Conservation (phyloP, 2,113 vertebrate species). For the Murina feae region DNA sequence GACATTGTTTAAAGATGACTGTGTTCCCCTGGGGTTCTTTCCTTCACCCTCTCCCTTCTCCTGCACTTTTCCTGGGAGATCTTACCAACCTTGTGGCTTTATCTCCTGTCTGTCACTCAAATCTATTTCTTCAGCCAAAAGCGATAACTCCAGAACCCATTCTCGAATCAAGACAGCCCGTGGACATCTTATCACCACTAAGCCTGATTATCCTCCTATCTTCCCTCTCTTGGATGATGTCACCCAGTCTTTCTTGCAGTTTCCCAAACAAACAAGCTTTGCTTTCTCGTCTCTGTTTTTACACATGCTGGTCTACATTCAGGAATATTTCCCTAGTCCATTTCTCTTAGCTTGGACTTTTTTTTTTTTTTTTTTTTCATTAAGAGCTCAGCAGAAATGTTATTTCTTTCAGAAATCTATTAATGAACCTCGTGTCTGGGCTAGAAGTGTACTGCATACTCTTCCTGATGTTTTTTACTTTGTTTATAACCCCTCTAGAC, state of each 20-base stretch:
- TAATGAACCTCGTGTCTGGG: background rate
- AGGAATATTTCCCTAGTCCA: background rate
- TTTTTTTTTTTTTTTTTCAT: background rate
- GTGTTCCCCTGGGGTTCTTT: background rate
- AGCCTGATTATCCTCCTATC: background rate
- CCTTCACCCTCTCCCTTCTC: background rate
- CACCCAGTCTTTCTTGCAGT: background rate
- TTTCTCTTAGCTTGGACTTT: background rate
- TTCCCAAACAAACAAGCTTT: background rate
- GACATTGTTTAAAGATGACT: background rate
- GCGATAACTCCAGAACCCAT: background rate
- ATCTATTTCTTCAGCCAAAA: background rate
- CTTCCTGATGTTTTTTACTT: background rate
- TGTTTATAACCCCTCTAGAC: background rate
- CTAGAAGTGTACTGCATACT: background rate
- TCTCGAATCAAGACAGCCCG: background rate
- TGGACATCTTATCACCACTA: background rate
- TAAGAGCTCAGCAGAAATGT: background rate
- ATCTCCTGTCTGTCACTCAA: background rate
- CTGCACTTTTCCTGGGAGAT: background rate
- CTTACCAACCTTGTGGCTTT: background rate
- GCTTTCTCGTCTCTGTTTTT: background rate
- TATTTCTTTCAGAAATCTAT: background rate
- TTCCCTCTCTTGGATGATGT: background rate
- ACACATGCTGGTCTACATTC: background rate